Percentiles rank a stretch among this genome's conserved stretches.
These are phyloP conservation scores for Archips crataeganus DNA, from an alignment of 2,888 invertebrate genomes.

Conservation along the genomic window DNA sequence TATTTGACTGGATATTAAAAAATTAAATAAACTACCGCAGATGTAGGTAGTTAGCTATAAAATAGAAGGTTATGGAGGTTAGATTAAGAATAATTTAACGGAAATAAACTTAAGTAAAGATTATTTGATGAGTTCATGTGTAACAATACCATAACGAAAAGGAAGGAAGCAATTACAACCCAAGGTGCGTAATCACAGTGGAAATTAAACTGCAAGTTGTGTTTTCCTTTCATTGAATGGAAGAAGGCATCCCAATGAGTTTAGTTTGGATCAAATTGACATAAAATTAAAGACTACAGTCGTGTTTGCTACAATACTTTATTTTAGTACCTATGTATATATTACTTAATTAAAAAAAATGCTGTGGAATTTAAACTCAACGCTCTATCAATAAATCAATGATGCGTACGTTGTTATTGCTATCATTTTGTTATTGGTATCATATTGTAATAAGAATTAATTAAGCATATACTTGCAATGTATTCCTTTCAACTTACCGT, in stretches of 20 bases:
- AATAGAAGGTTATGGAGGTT: neutral
- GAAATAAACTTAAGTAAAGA: conserved; percentile 3
- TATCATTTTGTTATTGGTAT: neutral
- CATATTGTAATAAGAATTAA: neutral
- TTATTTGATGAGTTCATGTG: conserved; percentile 30
- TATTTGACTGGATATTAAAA: neutral
- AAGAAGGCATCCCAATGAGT: neutral
- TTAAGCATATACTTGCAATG: neutral
- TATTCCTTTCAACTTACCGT: conserved; percentile 1
- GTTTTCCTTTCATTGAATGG: neutral
- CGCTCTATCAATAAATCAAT: neutral
- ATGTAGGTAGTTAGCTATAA: neutral
- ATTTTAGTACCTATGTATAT: too few species aligned
- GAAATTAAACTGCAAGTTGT: conserved; percentile 20
- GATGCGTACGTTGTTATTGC: neutral
- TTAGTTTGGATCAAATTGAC: neutral
- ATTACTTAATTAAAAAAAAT: too few species aligned
- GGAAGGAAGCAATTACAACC: conserved; percentile 39
- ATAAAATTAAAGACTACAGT: neutral
- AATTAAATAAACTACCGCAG: neutral
- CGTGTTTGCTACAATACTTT: neutral
- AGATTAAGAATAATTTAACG: neutral
- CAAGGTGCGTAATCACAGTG: conserved; percentile 27
- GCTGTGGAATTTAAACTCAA: too few species aligned
- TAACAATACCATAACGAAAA: conserved; percentile 38